Base-by-base conservation (phyloP, 92 coral and sea anemone genomes). In the Virgularia gustaviana region DNA sequence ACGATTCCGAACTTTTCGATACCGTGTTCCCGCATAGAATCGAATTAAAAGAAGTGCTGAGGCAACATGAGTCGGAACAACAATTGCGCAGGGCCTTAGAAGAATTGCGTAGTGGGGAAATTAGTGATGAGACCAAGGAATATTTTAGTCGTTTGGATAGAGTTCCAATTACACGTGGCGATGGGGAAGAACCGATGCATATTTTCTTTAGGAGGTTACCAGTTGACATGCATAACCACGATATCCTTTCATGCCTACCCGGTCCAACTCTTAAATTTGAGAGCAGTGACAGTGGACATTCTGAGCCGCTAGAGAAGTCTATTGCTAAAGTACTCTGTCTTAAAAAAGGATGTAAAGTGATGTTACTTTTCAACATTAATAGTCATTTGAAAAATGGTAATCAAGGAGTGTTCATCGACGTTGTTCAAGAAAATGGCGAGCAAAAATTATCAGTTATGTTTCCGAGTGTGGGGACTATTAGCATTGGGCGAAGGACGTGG, bases 141-240 rank as follows among this genome's bases (percentile, higher is more conserved):
- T 38, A 39, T 57, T 20, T 67, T 27, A 63, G 67, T 39, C 28
- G 47, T 41, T 30, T 78, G 44, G 45, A 49, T 9, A 52, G 66
- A 12, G n/a, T n/a, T n/a, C n/a, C n/a, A n/a, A n/a, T n/a, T n/a
- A n/a, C n/a, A n/a, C 19, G 24, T 23, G 31, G 65, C 16, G 29
- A 24, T 3, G 64, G 37, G 4, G 75, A 65, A 25, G 75, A 38
- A 42, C n/a, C 57, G 16, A 41, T 65, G 47, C 87, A 83, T 56
- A 54, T 86, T 8, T 86, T 64, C 38, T 86, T 83, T 54, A 82
- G 62, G 54, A 66, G 70, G 36, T 19, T 86, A 49, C 82, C 87
- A 18, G 75, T 75, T 60, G 75, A 86, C 30, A 39, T 86, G 22
- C 72, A 70, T 49, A 82, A 86, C 57, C 45, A 70, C 12, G 49